Evolutionary conservation across 2,888 invertebrate species (phyloP).

Genomic region (Trachelus tabidus): DNA sequence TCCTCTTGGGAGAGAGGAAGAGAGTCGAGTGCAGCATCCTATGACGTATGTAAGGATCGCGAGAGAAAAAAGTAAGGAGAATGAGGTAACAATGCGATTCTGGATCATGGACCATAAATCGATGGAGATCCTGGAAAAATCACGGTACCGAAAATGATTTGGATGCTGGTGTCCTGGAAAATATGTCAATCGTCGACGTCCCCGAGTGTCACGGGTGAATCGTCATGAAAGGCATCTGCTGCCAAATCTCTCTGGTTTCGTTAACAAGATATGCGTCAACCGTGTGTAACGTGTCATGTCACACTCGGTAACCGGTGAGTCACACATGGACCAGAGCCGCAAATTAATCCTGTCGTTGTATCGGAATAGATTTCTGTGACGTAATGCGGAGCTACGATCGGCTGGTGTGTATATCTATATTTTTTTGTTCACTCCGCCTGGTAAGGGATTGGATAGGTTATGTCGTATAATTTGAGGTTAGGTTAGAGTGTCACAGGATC

Average conservation of each 20-base stretch:
- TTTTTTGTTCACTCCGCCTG: not conserved
- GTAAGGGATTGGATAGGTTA: not conserved
- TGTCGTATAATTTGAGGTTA: not conserved
- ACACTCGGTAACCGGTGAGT: not conserved
- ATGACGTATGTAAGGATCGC: not conserved
- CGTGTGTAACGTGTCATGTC: conserved; percentile 17
- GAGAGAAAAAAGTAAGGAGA: not conserved
- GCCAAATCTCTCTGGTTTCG: conserved; percentile 33
- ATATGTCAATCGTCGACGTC: conserved; percentile 60
- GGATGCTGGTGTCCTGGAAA: conserved; percentile 43
- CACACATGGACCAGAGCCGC: not conserved
- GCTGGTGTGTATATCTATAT: not conserved
- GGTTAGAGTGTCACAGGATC: not conserved
- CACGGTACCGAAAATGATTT: not conserved
- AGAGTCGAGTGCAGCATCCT: not conserved
- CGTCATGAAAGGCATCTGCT: conserved; percentile 53
- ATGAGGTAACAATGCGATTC: not conserved
- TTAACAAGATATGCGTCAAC: conserved; percentile 33
- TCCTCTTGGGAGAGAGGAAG: conserved; percentile 24
- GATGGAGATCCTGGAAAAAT: not conserved
- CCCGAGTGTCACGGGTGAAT: conserved; percentile 47
- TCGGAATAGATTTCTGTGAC: not conserved
- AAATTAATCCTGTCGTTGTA: not conserved
- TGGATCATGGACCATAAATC: not conserved
- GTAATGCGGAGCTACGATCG: not conserved